Base-by-base conservation (phyloP, 2,888 invertebrate genomes). In the Prosapia bicincta region DNA sequence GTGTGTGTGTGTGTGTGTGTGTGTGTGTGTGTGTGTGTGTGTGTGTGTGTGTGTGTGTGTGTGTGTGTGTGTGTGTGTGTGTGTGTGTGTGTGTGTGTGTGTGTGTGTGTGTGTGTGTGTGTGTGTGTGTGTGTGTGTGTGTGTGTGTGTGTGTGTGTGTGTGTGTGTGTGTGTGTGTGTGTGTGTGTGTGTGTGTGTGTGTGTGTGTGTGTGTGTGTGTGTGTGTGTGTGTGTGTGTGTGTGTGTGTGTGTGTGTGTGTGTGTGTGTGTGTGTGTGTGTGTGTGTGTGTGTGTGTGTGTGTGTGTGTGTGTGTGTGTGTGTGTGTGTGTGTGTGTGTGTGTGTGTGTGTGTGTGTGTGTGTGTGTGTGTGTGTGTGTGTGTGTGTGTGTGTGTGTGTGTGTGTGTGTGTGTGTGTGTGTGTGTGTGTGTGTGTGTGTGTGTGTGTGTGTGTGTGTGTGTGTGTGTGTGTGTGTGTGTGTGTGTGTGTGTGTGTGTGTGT, bases 171-270 rank as follows among this genome's bases (percentile, higher is more conserved):
- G 65, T 65, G 65, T 65, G 65, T 65, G 65, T 65, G 65, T 65
- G 65, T 65, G 65, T 13, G 65, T 13, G 65, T 65, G 65, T 65
- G 65, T 13, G 65, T 65, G 65, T 65, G 65, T 13, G 65, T 65
- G 65, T 65, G 65, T 13, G 65, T 65, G 65, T 65, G 65, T 65
- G 65, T 65, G 65, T 65, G 65, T 65, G 65, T 65, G 65, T 65
- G 65, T 65, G 65, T 65, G 65, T 65, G 65, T 65, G 65, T 65
- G 65, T 65, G 65, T 13, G 65, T 65, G 65, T 65, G 65, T 13
- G 65, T 65, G 65, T 13, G 65, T 13, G 65, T 65, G 65, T 13
- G 65, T 13, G 65, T 65, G 65, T 65, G 65, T 13, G 65, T 65
- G 65, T 13, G 65, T 13, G 65, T 65, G 65, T 65, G 65, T 13